Evolutionary conservation across 2,113 vertebrate genomes (phyloP), one percentile per base, ranked within the genome.

Genomic region (Malurus alboscapulatus): DNA sequence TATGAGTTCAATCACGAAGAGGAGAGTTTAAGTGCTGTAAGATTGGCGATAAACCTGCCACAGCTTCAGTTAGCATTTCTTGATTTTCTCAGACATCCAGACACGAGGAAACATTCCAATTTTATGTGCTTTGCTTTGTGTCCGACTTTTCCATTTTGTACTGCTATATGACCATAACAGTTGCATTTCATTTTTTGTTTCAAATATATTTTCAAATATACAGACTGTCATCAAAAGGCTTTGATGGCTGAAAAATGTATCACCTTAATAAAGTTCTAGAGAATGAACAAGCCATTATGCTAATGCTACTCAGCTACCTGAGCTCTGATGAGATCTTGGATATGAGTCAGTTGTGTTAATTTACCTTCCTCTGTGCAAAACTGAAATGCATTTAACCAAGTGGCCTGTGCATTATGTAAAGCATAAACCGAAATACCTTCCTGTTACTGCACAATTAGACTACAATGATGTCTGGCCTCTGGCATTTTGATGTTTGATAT

Each of bases 321-420:
- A 88, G 69, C 40, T 63, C 69, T 91, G 74, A 87, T 66, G 54
- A 93, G 62, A 87, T 62, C 80, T 81, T 67, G 73, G 66, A 68
- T 78, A 36, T 8, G 55, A 81, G 22, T 22, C 66, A 80, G 30
- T 63, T 69, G 44, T 27, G 38, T 48, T 86, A 90, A 89, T 93
- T 92, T 65, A 81, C 59, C 67, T 94, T 90, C 65, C 76, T 68
- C 40, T 29, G 68, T 51, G 53, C 69, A 88, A 93, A 90, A 77
- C 8, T 42, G 12, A 89, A 93, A 82, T 47, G n/a, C 58, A 85
- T 84, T 85, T 91, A 77, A 83, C 62, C 76, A 92, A 90, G 69
- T 78, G 38, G 29, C 38, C 65, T 85, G n/a, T 89, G 58, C 50
- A 76, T 89, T 82, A 77, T 24, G 32, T 54, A 79, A 83, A 85